These are phyloP conservation scores for Epizoanthus fatuus DNA, from an alignment of 92 coral and sea anemone species.

Conservation along the genomic window DNA sequence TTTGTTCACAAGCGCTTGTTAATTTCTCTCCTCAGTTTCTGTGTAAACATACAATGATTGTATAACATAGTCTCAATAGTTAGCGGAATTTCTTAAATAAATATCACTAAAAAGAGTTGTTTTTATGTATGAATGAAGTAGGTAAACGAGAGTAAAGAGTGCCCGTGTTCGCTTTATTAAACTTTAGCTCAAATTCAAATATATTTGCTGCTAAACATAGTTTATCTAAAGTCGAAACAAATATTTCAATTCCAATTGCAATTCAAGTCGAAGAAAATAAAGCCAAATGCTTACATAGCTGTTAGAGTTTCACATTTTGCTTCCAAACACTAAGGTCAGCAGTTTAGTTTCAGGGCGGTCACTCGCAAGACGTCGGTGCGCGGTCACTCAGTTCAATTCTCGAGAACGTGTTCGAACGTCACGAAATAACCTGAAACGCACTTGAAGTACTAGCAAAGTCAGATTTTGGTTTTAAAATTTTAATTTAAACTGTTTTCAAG, in stretches of 20 bases:
- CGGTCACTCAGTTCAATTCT: too few relatives aligned
- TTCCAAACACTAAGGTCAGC: slow-evolving; percentile 12
- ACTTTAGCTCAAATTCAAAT: not conserved
- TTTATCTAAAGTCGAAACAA: not conserved
- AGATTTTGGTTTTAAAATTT: too few relatives aligned
- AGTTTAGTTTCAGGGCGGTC: not conserved
- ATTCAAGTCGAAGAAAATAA: not conserved
- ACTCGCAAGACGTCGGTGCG: too few relatives aligned
- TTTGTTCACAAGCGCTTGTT: not conserved
- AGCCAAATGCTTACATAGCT: slow-evolving; percentile 9
- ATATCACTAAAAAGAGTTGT: not conserved
- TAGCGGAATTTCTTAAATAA: not conserved
- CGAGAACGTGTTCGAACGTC: too few relatives aligned
- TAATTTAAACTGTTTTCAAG: too few relatives aligned
- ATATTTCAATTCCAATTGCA: not conserved
- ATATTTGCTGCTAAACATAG: not conserved
- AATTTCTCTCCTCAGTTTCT: not conserved
- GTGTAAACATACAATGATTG: not conserved
- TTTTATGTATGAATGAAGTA: not conserved
- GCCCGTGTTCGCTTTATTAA: not conserved
- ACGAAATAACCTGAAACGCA: too few relatives aligned
- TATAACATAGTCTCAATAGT: not conserved
- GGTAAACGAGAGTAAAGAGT: not conserved
- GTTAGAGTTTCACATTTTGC: slow-evolving; percentile 9
- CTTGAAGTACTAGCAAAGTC: too few relatives aligned